Evolutionary conservation across 2,888 invertebrate species (phyloP).

Genomic region (Acholoe squamosa): DNA sequence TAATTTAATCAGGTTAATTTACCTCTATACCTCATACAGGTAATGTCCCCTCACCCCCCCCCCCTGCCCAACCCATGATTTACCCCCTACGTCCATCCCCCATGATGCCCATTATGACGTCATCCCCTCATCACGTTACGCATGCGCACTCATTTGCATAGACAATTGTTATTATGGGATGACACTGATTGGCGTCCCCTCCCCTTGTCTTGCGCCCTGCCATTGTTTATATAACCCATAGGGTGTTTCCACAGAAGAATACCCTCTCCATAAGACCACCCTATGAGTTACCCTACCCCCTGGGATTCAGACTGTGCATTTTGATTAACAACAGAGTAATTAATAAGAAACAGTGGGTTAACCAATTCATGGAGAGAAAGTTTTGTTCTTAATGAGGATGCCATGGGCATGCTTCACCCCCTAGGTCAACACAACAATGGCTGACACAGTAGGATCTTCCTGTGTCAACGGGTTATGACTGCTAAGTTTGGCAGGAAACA

Average conservation of each 20-base stretch:
- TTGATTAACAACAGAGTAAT: background rate
- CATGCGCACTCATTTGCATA: constrained; percentile 38
- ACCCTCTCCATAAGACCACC: background rate
- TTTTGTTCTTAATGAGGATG: background rate
- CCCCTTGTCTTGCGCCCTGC: background rate
- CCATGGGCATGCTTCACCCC: background rate
- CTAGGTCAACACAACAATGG: background rate
- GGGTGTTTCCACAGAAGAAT: background rate
- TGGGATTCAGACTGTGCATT: background rate
- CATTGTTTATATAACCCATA: background rate
- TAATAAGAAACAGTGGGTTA: background rate
- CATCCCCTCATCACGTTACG: constrained; percentile 20
- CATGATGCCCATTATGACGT: constrained; percentile 5
- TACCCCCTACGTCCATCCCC: background rate
- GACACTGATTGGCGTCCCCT: constrained; percentile 24
- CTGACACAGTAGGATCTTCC: background rate
- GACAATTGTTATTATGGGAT: constrained; percentile 31
- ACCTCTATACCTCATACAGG: background rate
- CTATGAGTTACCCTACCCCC: background rate
- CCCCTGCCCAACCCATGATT: background rate
- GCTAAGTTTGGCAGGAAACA: constrained; percentile 6
- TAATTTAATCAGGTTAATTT: constrained; percentile 5
- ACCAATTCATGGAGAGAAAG: background rate
- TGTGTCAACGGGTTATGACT: background rate
- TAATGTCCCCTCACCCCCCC: too few species aligned